phyloP scores from a whole-genome alignment of 2,888 invertebrate species.

The Drosophila incognita region DNA sequence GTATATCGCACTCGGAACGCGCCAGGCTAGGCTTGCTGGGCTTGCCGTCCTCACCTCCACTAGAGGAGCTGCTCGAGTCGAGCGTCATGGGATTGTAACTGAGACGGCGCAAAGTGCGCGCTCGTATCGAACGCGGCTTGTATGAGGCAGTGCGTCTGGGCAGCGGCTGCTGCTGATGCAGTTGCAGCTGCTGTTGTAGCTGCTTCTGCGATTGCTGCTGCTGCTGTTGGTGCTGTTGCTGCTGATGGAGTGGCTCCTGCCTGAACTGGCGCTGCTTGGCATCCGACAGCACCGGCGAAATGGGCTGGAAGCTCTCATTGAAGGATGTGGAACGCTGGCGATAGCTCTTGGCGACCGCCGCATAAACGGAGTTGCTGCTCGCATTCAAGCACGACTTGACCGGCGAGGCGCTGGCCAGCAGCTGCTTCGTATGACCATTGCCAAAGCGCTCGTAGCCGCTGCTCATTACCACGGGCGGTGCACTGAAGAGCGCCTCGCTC shows the following conservation, averaged over 20 bases:
- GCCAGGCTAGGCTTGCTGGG: slow-evolving; percentile 85
- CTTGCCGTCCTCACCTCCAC: slow-evolving; percentile 85
- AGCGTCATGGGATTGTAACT: slow-evolving; percentile 87
- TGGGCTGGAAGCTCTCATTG: slow-evolving; percentile 85
- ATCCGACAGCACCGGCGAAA: slow-evolving; percentile 81
- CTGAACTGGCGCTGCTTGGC: slow-evolving; percentile 39
- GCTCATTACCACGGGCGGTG: slow-evolving; percentile 67
- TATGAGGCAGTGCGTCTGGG: slow-evolving; percentile 72
- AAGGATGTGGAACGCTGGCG: slow-evolving; percentile 86
- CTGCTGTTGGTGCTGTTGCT: slow-evolving; percentile 21
- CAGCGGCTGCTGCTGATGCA: slow-evolving; percentile 32
- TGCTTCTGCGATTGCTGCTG: slow-evolving; percentile 24
- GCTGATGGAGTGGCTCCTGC: slow-evolving; percentile 57
- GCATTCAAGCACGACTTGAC: slow-evolving; percentile 75
- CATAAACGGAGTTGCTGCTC: slow-evolving; percentile 81
- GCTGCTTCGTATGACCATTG: slow-evolving; percentile 66
- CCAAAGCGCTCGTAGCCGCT: slow-evolving; percentile 72
- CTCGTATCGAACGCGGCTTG: slow-evolving; percentile 86
- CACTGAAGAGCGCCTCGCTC: slow-evolving; percentile 62
- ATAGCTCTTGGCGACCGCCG: slow-evolving; percentile 64
- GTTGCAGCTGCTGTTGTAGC: slow-evolving; percentile 17
- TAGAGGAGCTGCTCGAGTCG: slow-evolving; percentile 86
- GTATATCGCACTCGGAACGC: slow-evolving; percentile 87
- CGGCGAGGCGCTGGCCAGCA: slow-evolving; percentile 79
- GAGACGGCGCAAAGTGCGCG: slow-evolving; percentile 86